Base-by-base conservation (phyloP, 2,888 invertebrate species). In the Bursaphelenchus okinawaensis region DNA sequence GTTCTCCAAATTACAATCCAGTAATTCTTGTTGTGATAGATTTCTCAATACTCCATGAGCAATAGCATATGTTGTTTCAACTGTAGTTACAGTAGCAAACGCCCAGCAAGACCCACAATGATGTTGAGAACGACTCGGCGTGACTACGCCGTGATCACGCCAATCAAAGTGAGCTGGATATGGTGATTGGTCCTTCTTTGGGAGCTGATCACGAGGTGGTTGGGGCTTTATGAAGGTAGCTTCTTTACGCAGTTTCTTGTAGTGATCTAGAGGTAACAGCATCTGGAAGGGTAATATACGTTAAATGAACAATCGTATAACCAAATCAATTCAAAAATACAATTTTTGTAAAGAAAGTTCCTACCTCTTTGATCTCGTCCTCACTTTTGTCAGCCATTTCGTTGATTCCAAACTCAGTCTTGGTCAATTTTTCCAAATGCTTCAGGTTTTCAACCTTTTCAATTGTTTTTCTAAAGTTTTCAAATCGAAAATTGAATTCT, bases 1-100 rank as follows among this genome's bases (percentile, higher is more conserved):
- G 73, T 85, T 84, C 26, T 83, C 83, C 69, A 78, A 78, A 52
- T 76, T 74, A 64, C 80, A 81, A 52, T 81, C 81, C 26, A 81
- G 68, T 27, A 81, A 72, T 16, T 80, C 78, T 63, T 81, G 81
- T 65, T 81, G 79, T 9, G 76, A 75, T 50, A 75, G 65, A 27
- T 65, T 67, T n/a, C 69, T 28, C 40, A 70, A 40, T n/a, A 76
- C 72, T 8, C 75, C 75, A 56, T 79, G 68, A 19, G 70, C 71
- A 61, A 81, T 72, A n/a, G 76, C 75, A 56, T 72, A 81, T 7
- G 78, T 76, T 8, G 79, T 73, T 65, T 81, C 81, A 22, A 81
- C 77, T 0, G 81, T 81, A 9, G 81, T 81, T 8, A 78, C 80
- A 1, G 81, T 75, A n/a, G 80, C 79, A 55, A 81, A 81, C 4